Percentiles rank a stretch among this genome's conserved stretches.
Conservation (phyloP, 1,140 invertebrate species). For the Acromyrmex charruanus region DNA sequence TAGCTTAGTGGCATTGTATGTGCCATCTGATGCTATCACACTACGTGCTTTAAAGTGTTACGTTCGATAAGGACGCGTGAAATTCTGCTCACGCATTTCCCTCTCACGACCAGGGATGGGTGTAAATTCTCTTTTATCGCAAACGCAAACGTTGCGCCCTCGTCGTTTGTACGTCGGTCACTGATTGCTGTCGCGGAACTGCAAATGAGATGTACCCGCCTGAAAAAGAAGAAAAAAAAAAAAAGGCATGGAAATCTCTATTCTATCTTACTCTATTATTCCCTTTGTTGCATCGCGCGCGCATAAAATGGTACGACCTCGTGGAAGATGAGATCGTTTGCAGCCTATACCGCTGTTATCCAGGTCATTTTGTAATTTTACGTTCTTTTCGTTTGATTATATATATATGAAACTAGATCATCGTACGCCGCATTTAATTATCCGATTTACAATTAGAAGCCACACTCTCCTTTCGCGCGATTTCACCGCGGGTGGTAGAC, state of each 20-base stretch:
- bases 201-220: neutral
- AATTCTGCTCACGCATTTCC: conserved; percentile 29
- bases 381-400: neutral
- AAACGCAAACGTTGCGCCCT: conserved; percentile 22
- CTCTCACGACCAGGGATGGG: neutral
- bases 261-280: neutral
- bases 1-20: neutral
- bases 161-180: conserved; percentile 39
- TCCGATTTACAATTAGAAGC: neutral
- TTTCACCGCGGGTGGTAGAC: neutral
- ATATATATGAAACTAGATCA: neutral
- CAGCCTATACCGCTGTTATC: neutral
- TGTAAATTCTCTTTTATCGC: conserved; percentile 49
- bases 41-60: conserved; percentile 13
- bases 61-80: conserved; percentile 43
- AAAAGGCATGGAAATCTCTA: neutral
- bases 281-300: neutral
- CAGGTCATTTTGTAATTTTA: neutral
- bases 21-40: conserved; percentile 29
- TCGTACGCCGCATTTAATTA: neutral
- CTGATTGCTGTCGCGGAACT: conserved; percentile 18
- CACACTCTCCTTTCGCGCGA: neutral
- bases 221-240: neutral
- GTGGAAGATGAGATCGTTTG: neutral
- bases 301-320: neutral